phyloP scores from a whole-genome alignment of 2,113 vertebrate species.

The Saccopteryx leptura region DNA sequence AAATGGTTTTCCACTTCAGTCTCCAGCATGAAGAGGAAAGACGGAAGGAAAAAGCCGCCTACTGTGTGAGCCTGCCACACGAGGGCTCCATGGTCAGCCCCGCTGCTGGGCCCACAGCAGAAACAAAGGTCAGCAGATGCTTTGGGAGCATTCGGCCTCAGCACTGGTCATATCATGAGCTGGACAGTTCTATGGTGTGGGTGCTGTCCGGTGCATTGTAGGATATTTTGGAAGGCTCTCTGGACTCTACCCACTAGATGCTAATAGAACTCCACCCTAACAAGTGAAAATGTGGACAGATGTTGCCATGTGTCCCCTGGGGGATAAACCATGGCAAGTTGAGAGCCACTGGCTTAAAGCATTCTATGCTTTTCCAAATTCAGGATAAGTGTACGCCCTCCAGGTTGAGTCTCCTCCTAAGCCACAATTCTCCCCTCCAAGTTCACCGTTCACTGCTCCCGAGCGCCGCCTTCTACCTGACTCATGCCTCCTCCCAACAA shows the following conservation, averaged over 20 bases:
- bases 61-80: neutral
- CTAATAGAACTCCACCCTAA: neutral
- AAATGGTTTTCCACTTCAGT: neutral
- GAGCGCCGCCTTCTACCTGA: no score
- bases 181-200: no score
- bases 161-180: neutral
- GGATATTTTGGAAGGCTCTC: neutral
- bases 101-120: neutral
- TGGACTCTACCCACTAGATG: neutral
- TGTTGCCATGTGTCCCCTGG: no score
- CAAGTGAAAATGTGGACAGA: neutral
- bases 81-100: neutral
- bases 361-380: neutral
- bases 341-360: neutral
- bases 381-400: neutral
- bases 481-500: neutral
- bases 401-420: neutral
- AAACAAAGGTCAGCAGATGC: neutral
- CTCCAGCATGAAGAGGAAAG: neutral
- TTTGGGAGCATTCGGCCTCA: neutral
- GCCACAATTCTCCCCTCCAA: neutral
- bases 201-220: no score
- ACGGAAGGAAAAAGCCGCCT: neutral
- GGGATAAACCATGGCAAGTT: fast-evolving
- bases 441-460: neutral